These are phyloP conservation scores for Lathronympha strigana DNA, from an alignment of 2,888 invertebrate genomes.

Conservation along the genomic window DNA sequence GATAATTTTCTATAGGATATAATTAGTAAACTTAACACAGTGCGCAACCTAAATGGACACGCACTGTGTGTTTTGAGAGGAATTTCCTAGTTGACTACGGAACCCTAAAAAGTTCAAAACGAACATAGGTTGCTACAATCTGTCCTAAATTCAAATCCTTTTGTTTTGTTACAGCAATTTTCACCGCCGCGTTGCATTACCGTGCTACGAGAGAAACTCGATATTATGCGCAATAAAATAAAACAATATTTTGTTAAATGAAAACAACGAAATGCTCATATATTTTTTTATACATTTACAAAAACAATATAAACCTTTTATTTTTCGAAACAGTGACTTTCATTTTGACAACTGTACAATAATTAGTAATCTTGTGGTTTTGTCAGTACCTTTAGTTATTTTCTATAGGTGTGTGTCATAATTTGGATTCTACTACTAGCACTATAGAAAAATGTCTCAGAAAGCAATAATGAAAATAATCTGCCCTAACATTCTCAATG, in stretches of 20 bases:
- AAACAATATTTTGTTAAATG: slow-evolving; percentile 5
- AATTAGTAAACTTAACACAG: too few relatives aligned
- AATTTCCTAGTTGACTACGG: too few relatives aligned
- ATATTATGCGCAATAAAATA: slow-evolving; percentile 45
- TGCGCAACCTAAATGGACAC: too few relatives aligned
- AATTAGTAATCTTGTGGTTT: background rate
- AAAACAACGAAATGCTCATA: slow-evolving; percentile 1
- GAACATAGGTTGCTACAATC: too few relatives aligned
- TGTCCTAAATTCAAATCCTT: background rate
- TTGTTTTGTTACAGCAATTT: slow-evolving; percentile 7
- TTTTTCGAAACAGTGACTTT: slow-evolving; percentile 7
- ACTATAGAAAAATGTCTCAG: background rate
- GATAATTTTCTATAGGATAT: too few relatives aligned
- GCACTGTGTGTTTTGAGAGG: too few relatives aligned
- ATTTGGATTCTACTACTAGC: background rate
- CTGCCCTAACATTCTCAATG: too few relatives aligned
- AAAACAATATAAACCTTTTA: background rate
- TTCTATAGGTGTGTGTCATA: too few relatives aligned
- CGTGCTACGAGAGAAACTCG: slow-evolving; percentile 50
- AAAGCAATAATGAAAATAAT: background rate
- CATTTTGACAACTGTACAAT: background rate
- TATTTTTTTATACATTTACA: slow-evolving; percentile 12
- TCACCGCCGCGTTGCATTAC: slow-evolving; percentile 19
- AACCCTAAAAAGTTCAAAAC: too few relatives aligned
- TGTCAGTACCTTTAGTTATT: background rate